phyloP scores from a whole-genome alignment of 2,888 invertebrate genomes.

The Polydrusus pterygomalis region DNA sequence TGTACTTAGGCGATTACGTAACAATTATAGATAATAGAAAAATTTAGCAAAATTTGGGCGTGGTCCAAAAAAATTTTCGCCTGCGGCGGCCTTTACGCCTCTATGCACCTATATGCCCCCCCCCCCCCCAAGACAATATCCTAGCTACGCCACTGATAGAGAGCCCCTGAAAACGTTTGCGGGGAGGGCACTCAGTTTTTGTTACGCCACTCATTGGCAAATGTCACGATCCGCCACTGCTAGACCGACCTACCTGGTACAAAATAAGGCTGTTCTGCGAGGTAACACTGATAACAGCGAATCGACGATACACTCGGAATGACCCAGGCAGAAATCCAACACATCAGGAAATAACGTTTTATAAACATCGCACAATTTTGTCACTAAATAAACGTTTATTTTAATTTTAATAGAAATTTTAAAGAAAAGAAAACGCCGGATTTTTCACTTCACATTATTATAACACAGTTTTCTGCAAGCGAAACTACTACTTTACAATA shows the following conservation, averaged over 20 bases:
- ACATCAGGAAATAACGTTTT: not conserved
- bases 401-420: not conserved
- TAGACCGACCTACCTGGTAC: not conserved
- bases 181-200: no score
- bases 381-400: not conserved
- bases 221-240: not conserved
- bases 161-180: no score
- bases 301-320: constrained; percentile 4
- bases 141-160: no score
- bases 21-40: no score
- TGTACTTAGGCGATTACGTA: no score
- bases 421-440: not conserved
- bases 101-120: no score
- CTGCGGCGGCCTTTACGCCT: no score
- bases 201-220: no score
- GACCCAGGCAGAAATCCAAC: not conserved
- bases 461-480: not conserved
- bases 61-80: no score
- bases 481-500: not conserved
- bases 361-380: not conserved
- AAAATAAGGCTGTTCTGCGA: constrained; percentile 45
- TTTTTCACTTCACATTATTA: not conserved
- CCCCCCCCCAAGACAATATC: no score
- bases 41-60: no score
- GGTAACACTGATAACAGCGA: constrained; percentile 51